Evolutionary conservation across 2,797 vertebrate genomes (phyloP).

Genomic region (Xiphophorus birchmanni): DNA sequence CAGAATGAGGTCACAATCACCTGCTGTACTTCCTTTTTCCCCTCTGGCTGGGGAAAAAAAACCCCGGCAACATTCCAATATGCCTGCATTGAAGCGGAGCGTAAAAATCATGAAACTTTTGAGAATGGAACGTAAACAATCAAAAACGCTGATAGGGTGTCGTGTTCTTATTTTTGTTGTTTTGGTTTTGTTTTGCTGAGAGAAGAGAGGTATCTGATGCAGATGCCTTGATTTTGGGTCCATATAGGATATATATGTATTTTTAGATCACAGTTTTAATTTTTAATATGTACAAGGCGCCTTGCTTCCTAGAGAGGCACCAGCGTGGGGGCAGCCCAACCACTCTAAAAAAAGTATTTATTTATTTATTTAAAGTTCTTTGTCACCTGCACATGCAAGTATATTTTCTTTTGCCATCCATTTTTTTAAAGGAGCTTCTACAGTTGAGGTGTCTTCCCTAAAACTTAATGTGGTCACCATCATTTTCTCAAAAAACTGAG

Average conservation of each 20-base stretch:
- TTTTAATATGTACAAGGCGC: not conserved
- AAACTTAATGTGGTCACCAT: not conserved
- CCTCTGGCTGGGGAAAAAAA: not conserved
- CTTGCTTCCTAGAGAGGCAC: not conserved
- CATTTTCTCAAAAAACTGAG: not conserved
- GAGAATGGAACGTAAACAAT: not conserved
- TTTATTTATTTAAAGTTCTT: not conserved
- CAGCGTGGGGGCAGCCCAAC: not conserved
- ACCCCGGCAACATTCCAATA: not conserved
- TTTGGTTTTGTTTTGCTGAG: not conserved
- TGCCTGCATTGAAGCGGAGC: not conserved
- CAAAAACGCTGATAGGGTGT: not conserved
- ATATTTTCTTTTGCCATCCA: not conserved
- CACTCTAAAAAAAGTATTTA: not conserved
- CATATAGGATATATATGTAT: not conserved
- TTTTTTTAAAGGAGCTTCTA: not conserved
- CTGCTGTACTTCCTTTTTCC: conserved; percentile 9
- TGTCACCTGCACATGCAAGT: no score
- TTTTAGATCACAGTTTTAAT: not conserved
- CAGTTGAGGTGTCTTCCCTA: not conserved
- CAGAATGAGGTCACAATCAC: not conserved
- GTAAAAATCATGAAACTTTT: not conserved
- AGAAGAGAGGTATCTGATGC: not conserved
- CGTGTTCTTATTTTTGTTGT: not conserved
- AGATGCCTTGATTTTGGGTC: not conserved